Conservation (phyloP, 2,888 invertebrate species). For the Drosophila formosana region DNA sequence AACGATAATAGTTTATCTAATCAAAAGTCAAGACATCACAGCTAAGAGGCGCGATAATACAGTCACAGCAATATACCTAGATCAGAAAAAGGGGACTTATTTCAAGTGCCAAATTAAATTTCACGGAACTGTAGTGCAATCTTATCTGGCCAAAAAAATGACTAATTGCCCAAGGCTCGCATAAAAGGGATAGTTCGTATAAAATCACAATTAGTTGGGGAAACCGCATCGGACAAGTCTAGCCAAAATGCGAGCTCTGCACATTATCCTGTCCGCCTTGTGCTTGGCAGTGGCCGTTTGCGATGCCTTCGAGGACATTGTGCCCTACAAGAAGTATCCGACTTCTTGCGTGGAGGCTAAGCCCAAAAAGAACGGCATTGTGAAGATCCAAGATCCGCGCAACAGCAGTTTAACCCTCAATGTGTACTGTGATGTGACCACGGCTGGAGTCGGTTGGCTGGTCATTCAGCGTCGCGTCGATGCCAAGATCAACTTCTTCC, state of each 20-base stretch:
- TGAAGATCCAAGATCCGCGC: slow-evolving; percentile 31
- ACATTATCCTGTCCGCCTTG: slow-evolving; percentile 18
- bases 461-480: slow-evolving; percentile 89
- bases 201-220: slow-evolving; percentile 20
- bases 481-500: slow-evolving; percentile 88
- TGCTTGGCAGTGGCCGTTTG: slow-evolving; percentile 22
- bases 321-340: slow-evolving; percentile 38
- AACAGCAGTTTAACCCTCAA: slow-evolving; percentile 86
- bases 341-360: slow-evolving; percentile 43
- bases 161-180: slow-evolving; percentile 5
- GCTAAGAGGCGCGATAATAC: slow-evolving; percentile 1
- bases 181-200: slow-evolving; percentile 18
- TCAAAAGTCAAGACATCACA: slow-evolving; percentile 13
- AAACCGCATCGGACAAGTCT: background rate
- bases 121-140: slow-evolving; percentile 23
- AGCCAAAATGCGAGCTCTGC: slow-evolving; percentile 22
- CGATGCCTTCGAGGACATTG: slow-evolving; percentile 12
- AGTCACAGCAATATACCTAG: background rate
- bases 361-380: slow-evolving; percentile 49
- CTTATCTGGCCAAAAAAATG: slow-evolving; percentile 35
- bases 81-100: slow-evolving; percentile 1
- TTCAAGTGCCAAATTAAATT: slow-evolving; percentile 19
- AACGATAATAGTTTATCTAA: slow-evolving; percentile 32
- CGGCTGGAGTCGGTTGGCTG: slow-evolving; percentile 89
- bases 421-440: slow-evolving; percentile 86